A percentile compares a stretch with the other conserved stretches of the same genome.
Evolutionary conservation across 2,888 invertebrate genomes (phyloP).

Genomic region (Trisateles emortualis): DNA sequence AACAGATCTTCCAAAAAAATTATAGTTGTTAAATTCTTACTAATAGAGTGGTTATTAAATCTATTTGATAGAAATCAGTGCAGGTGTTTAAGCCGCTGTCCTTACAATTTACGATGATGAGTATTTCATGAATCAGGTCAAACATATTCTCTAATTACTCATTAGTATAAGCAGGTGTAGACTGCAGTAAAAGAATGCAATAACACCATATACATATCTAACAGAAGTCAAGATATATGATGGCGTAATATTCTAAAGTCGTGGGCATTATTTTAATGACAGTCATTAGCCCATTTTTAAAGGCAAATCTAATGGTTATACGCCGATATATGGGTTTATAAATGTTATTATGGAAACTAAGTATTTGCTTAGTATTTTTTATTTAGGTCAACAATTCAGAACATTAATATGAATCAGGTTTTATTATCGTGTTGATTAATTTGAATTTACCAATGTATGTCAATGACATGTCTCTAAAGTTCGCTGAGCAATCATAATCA

Average conservation of each 20-base stretch:
- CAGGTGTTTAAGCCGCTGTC: no score
- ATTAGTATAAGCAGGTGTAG: constrained; percentile 5
- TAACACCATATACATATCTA: constrained; percentile 10
- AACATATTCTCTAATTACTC: not conserved
- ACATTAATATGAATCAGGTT: not conserved
- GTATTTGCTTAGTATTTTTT: constrained; percentile 32
- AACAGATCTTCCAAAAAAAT: no score
- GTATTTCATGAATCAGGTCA: no score
- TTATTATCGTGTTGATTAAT: not conserved
- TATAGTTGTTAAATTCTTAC: no score
- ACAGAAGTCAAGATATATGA: constrained; percentile 12
- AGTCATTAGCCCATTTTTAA: constrained; percentile 42
- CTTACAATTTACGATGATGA: no score
- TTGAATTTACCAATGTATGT: constrained; percentile 4
- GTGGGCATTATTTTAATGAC: constrained; percentile 46
- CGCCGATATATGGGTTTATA: constrained; percentile 31
- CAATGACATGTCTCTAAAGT: not conserved
- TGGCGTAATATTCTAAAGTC: constrained; percentile 37
- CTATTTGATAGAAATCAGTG: no score
- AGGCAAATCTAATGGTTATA: constrained; percentile 35
- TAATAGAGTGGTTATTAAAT: no score
- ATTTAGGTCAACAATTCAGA: not conserved
- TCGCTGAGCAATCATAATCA: no score
- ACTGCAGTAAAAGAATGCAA: not conserved
- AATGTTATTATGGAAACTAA: constrained; percentile 22